Evolutionary conservation across 2,113 vertebrate species (phyloP).

Genomic region (Microtus pennsylvanicus): DNA sequence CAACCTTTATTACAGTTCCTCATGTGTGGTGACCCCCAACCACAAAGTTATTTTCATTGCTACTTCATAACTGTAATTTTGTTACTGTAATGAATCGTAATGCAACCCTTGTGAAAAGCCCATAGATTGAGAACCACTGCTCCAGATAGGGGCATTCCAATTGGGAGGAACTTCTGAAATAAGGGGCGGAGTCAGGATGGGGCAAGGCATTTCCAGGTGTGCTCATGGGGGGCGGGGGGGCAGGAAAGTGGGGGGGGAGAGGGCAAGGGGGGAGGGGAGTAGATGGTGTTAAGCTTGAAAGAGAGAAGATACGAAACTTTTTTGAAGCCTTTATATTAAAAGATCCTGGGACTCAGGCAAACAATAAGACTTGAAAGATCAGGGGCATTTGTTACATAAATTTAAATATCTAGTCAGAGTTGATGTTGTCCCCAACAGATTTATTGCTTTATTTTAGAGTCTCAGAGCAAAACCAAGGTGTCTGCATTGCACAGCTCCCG

Average conservation of each 20-base stretch:
- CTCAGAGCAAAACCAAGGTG: not conserved
- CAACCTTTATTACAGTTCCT: not conserved
- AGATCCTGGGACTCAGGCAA: slow-evolving; percentile 80
- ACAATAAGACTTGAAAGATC: slow-evolving; percentile 59
- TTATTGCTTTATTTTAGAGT: not conserved
- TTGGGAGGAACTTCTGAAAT: not conserved
- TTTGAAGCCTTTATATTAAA: slow-evolving; percentile 66
- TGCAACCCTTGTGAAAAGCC: not conserved
- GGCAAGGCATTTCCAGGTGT: too few relatives aligned
- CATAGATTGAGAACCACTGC: not conserved
- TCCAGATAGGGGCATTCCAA: not conserved
- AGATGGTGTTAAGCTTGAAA: not conserved
- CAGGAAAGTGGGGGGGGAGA: too few relatives aligned
- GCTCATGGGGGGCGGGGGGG: not conserved
- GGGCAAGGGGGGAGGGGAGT: not conserved
- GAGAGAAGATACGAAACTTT: too few relatives aligned
- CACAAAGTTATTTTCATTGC: not conserved
- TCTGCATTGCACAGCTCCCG: not conserved
- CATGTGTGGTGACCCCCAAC: not conserved
- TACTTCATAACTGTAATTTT: not conserved
- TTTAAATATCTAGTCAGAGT: not conserved
- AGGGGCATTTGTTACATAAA: not conserved
- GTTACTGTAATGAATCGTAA: not conserved
- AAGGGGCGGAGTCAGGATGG: not conserved
- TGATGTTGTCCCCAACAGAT: not conserved